Conservation (phyloP, 2,888 invertebrate genomes). For the Tridacna gigas region DNA sequence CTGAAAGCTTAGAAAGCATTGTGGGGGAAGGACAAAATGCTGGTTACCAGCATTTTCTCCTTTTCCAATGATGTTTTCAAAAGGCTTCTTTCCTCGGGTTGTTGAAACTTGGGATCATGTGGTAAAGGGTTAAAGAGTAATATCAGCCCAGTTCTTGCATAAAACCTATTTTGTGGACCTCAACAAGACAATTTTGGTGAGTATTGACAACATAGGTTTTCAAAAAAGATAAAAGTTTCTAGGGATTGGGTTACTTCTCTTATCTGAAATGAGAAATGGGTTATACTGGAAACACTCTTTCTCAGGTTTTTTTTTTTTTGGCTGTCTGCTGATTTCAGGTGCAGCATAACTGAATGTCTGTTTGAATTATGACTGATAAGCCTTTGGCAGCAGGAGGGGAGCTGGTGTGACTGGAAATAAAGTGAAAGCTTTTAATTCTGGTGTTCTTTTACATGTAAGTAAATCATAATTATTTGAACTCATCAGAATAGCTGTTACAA, state of each 20-base stretch:
- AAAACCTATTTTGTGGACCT: too few relatives aligned
- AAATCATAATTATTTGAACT: neutral
- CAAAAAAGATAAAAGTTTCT: too few relatives aligned
- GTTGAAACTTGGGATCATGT: too few relatives aligned
- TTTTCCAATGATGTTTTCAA: neutral
- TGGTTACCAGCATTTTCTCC: neutral
- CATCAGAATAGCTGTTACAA: too few relatives aligned
- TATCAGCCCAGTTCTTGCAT: too few relatives aligned
- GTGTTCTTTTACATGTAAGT: neutral
- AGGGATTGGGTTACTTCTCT: too few relatives aligned
- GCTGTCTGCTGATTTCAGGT: constrained; percentile 19
- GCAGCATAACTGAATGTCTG: constrained; percentile 16
- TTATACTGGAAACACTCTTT: neutral
- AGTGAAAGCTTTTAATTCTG: neutral
- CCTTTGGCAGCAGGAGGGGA: neutral
- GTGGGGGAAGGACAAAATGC: too few relatives aligned
- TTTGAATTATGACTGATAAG: constrained; percentile 22
- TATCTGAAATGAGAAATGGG: neutral
- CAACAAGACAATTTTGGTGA: neutral
- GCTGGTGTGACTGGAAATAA: neutral
- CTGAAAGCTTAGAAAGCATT: too few relatives aligned
- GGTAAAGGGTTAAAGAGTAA: too few relatives aligned
- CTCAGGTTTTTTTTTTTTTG: neutral
- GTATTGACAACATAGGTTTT: neutral
- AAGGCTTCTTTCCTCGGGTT: neutral